Percentiles rank a stretch among this genome's conserved stretches.
These are phyloP conservation scores for Sapayoa aenigma DNA, from an alignment of 2,113 vertebrate genomes.

Conservation along the genomic window DNA sequence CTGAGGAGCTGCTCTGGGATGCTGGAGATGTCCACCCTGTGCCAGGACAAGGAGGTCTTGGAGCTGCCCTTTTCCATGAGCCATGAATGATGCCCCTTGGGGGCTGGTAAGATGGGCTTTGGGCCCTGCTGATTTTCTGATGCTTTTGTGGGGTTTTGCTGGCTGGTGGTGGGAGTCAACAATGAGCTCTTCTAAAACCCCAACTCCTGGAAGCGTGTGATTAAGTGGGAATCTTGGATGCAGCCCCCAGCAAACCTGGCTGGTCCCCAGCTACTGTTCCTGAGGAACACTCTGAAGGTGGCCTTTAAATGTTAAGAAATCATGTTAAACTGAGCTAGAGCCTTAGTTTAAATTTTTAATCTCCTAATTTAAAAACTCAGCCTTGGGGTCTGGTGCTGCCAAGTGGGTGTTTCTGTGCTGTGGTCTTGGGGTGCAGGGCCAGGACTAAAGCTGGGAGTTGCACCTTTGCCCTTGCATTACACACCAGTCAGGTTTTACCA, in stretches of 20 bases:
- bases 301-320: slow-evolving; percentile 57
- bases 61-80: not conserved
- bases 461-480: not conserved
- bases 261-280: not conserved
- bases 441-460: accelerated
- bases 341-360: slow-evolving; percentile 46
- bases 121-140: not conserved
- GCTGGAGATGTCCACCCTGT: accelerated
- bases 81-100: accelerated
- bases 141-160: not conserved
- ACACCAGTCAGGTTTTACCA: accelerated
- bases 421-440: not conserved
- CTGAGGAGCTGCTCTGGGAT: not conserved
- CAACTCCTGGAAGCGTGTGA: not conserved
- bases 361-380: slow-evolving; percentile 23
- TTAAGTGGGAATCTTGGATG: not conserved
- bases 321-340: slow-evolving; percentile 3
- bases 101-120: accelerated
- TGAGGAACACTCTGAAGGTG: not conserved
- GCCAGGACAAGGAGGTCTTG: not conserved
- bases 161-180: not conserved
- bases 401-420: not conserved
- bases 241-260: not conserved
- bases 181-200: accelerated
- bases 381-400: not conserved